Conservation (phyloP, 1,140 invertebrate species). For the Lepidurus couesii region DNA sequence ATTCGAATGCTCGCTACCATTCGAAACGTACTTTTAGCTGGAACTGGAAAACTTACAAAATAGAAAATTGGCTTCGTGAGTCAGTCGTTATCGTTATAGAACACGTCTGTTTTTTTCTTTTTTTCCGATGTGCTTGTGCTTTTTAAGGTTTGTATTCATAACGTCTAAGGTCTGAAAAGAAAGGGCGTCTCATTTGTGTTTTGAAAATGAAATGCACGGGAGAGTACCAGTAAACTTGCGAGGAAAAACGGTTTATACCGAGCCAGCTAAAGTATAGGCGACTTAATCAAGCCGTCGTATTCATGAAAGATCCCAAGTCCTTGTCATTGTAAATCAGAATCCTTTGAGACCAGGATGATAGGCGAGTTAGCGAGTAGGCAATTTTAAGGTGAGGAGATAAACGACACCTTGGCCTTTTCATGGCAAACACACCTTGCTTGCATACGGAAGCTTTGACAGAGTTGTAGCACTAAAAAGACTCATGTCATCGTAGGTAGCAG, state of each 20-base stretch:
- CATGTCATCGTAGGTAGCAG: conserved; percentile 4
- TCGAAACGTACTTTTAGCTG: background rate
- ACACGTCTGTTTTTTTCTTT: background rate
- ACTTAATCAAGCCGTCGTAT: conserved; percentile 19
- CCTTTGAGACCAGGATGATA: background rate
- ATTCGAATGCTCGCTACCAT: conserved; percentile 9
- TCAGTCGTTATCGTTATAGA: background rate
- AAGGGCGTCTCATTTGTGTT: background rate
- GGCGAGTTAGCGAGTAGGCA: conserved; percentile 9
- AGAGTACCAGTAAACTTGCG: background rate
- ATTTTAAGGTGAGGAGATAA: background rate
- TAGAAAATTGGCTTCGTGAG: background rate
- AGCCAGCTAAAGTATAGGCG: background rate
- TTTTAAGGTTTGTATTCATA: background rate
- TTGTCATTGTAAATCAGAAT: background rate
- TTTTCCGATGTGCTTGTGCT: background rate
- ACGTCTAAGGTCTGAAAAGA: background rate
- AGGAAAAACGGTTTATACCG: background rate
- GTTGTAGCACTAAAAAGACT: background rate
- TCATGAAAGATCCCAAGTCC: background rate
- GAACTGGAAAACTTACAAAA: background rate
- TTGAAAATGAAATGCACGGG: background rate
- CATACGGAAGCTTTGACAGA: conserved; percentile 8
- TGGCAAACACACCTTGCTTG: background rate
- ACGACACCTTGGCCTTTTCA: background rate